Evolutionary conservation across 2,113 vertebrate genomes (phyloP), one percentile per base, ranked within the genome.

Genomic region (Anguilla rostrata): DNA sequence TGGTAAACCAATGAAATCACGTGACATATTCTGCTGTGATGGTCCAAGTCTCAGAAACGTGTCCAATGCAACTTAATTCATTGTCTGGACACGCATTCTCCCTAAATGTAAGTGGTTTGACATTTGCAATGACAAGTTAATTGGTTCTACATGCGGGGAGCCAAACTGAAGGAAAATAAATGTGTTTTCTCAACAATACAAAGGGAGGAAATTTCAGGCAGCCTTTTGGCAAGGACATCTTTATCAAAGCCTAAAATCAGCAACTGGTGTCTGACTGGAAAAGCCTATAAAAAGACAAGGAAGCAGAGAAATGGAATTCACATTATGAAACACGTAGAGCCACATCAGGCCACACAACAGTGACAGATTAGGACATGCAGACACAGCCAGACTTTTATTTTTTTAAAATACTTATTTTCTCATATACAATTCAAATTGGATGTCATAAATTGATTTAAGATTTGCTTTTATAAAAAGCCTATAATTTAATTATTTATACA

Each of bases 191-290:
- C 11, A 29, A 75, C n/a, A 34, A 75, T 75, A 75, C 71, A 75
- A 75, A 75, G 71, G 71, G 71, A 75, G 71, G 71, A 34, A 75
- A 75, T 75, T 75, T 75, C n/a, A 75, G 71, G 26, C 71, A 75
- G 71, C 71, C 71, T 75, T 75, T 75, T n/a, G 71, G 71, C 71
- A 75, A 75, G 71, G 71, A 71, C 63, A 71, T 75, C 71, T 75
- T 75, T 75, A 75, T 75, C 71, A 75, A 75, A 75, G 71, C 71
- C 71, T n/a, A 75, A 71, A 16, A 71, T 75, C 71, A 75, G 71
- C 71, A 75, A 75, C 71, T 75, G 71, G 71, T 75, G 71, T 75
- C 20, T 75, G 71, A 75, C 71, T 75, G n/a, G 71, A 75, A 75
- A 75, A 75, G 71, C n/a, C 29, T 29, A 75, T n/a, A 75, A 66